Conservation (phyloP, 1,140 invertebrate genomes). For the Cryptotermes secundus region DNA sequence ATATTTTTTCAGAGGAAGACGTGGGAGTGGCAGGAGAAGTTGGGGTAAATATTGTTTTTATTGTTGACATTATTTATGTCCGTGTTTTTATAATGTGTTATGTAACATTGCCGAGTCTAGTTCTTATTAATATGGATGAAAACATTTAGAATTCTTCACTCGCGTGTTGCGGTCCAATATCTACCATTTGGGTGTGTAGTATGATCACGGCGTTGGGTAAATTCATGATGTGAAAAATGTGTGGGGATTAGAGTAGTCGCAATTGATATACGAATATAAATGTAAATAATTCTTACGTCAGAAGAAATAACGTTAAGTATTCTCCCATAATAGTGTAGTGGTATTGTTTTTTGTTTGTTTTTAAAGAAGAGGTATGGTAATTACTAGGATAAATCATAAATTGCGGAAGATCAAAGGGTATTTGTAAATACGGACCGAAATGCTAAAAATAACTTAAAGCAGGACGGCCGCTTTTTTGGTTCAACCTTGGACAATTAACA, state of each 20-base stretch:
- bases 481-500: too few relatives aligned
- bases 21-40: background rate
- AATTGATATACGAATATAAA: background rate
- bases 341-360: too few relatives aligned
- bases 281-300: too few relatives aligned
- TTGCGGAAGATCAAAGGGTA: too few relatives aligned
- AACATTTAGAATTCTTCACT: background rate
- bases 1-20: background rate
- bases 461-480: too few relatives aligned
- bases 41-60: background rate
- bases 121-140: background rate
- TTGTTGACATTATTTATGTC: background rate
- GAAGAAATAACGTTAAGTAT: too few relatives aligned
- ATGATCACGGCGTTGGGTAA: background rate
- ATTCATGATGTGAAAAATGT: background rate
- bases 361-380: too few relatives aligned
- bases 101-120: background rate
- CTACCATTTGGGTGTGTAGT: conserved; percentile 4
- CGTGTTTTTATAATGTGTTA: background rate
- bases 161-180: background rate
- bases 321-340: too few relatives aligned
- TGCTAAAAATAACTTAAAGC: too few relatives aligned
- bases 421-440: too few relatives aligned
- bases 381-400: too few relatives aligned
- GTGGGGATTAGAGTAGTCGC: background rate